Evolutionary conservation across 2,797 vertebrate species (phyloP).

Genomic region (Astyanax mexicanus): DNA sequence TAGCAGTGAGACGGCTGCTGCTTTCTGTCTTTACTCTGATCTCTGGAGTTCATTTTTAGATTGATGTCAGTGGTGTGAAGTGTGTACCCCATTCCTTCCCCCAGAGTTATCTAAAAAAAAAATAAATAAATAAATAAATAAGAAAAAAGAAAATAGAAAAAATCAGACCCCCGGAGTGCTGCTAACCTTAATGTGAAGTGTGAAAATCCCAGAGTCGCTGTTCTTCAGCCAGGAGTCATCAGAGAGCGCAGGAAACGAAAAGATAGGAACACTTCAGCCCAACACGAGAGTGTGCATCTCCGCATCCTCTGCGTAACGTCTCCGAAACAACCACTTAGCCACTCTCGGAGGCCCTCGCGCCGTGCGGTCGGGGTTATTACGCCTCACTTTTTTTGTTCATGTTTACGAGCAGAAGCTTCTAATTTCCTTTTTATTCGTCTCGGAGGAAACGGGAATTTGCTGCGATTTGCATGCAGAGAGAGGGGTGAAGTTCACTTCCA

Average conservation of each 20-base stretch:
- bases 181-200: conserved; percentile 11
- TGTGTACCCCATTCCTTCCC: neutral
- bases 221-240: conserved; percentile 1
- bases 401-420: neutral
- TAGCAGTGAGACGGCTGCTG: no score
- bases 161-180: neutral
- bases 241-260: neutral
- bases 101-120: neutral
- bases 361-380: neutral
- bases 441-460: neutral
- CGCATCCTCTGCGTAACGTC: neutral
- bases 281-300: neutral
- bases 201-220: neutral
- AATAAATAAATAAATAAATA: neutral
- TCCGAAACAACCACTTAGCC: conserved; percentile 24
- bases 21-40: neutral
- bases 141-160: neutral
- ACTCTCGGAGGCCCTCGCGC: neutral
- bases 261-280: conserved; percentile 3
- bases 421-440: conserved; percentile 7
- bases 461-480: neutral
- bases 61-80: neutral
- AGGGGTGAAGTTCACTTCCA: neutral
- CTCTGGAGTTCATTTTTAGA: neutral
- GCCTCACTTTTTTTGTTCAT: neutral